Evolutionary conservation across 2,797 vertebrate species (phyloP), one percentile per base, ranked within the genome.

Genomic region (Sebastiscus albofasciatus): DNA sequence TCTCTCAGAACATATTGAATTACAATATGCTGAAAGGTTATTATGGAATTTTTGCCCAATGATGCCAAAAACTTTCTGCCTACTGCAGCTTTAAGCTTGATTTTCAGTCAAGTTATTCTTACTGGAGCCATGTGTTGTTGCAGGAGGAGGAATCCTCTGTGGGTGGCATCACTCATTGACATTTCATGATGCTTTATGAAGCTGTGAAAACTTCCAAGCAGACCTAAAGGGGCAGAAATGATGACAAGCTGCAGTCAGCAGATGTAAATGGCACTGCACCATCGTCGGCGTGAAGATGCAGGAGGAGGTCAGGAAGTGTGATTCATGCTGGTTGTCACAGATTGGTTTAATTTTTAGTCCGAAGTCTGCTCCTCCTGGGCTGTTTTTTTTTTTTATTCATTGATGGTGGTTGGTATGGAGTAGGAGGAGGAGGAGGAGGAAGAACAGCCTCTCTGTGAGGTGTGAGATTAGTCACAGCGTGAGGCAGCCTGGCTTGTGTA

Each of bases 241-340:
- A 86, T 6, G 54, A 66, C 71, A 2, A 76, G 77, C 83, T 78
- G 82, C 90, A 87, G 88, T 90, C 91, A 88, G 90, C 87, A 82
- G 54, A 85, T 75, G 69, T 87, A 83, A 86, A 87, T 82, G 81
- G 77, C 90, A 83, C 84, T 89, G 91, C 90, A 89, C 85, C 85
- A 86, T 75, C 11, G 66, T 91, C 54, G 36, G 88, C 79, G 85
- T 87, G 84, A 88, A 82, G 81, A 92, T 36, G 78, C 13, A 4
- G 56, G 75, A 79, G 85, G 84, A 79, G 85, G 84, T 92, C 91
- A 90, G 86, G 74, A 80, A 81, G 72, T 34, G 31, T 80, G 88
- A 91, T 91, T 91, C 88, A 86, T 24, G 42, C 68, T 5, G 39
- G 42, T 36, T 82, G 75, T 81, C 77, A 72, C 52, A 59, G 46